Evolutionary conservation across 2,797 vertebrate genomes (phyloP).

Genomic region (Arvicola amphibius): DNA sequence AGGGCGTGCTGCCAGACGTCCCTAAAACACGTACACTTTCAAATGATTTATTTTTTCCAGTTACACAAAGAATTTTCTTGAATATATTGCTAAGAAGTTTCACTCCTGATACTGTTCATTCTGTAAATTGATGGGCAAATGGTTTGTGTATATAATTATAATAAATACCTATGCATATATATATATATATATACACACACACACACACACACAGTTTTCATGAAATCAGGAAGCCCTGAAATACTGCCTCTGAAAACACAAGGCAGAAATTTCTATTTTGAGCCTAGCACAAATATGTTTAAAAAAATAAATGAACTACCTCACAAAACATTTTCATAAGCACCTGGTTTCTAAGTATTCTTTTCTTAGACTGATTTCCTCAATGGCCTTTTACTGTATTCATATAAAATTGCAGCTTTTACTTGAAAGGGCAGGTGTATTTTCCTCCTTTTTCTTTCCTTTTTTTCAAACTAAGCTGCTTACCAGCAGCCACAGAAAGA

Average conservation of each 20-base stretch:
- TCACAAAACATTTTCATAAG: slow-evolving; percentile 12
- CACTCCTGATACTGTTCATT: slow-evolving; percentile 18
- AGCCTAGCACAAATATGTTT: not conserved
- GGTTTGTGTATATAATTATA: not conserved
- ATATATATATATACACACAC: no score
- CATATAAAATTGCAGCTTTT: slow-evolving; percentile 6
- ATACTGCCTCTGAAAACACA: slow-evolving; percentile 24
- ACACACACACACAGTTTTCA: not conserved
- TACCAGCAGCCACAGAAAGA: not conserved
- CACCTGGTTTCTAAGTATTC: not conserved
- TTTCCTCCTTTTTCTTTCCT: slow-evolving; percentile 8
- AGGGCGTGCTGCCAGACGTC: not conserved
- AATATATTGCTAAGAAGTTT: slow-evolving; percentile 1
- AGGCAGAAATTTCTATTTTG: slow-evolving; percentile 6
- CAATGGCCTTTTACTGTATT: slow-evolving; percentile 27
- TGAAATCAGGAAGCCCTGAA: not conserved
- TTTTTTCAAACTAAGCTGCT: slow-evolving; percentile 14
- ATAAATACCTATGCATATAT: not conserved
- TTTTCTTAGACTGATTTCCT: slow-evolving; percentile 9
- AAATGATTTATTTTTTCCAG: not conserved
- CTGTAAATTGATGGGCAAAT: slow-evolving; percentile 1
- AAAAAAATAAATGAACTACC: not conserved
- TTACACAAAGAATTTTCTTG: slow-evolving; percentile 49
- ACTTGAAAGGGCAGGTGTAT: not conserved
- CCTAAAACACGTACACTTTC: slow-evolving; percentile 13